Evolutionary conservation across 2,113 vertebrate genomes (phyloP).

Genomic region (Callionymus lyra): DNA sequence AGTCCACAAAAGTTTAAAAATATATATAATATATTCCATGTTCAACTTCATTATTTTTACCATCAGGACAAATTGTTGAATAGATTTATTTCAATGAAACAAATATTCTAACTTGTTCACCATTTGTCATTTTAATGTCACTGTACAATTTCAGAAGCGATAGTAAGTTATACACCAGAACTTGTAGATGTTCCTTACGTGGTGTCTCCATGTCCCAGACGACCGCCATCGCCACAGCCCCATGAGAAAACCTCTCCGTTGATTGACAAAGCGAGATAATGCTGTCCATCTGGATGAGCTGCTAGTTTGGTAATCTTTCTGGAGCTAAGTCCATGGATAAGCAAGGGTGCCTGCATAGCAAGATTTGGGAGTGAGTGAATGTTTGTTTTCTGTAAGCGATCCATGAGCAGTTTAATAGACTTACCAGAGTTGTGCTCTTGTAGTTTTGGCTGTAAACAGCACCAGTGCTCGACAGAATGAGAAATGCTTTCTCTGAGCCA

Average conservation of each 20-base stretch:
- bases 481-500: slow-evolving; percentile 92
- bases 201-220: slow-evolving; percentile 92
- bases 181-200: slow-evolving; percentile 70
- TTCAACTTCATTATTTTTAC: too few species aligned
- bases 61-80: too few species aligned
- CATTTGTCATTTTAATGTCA: too few species aligned
- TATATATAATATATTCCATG: too few species aligned
- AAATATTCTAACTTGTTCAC: too few species aligned
- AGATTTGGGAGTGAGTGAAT: neutral
- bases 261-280: slow-evolving; percentile 85
- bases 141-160: too few species aligned
- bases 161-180: too few species aligned
- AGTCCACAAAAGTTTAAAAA: too few species aligned
- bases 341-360: slow-evolving; percentile 76
- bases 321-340: slow-evolving; percentile 83
- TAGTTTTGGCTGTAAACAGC: slow-evolving; percentile 90
- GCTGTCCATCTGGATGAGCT: slow-evolving; percentile 94
- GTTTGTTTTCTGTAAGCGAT: neutral
- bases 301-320: slow-evolving; percentile 90
- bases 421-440: slow-evolving; percentile 88
- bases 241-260: slow-evolving; percentile 96
- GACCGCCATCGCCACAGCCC: slow-evolving; percentile 94
- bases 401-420: slow-evolving; percentile 5
- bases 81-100: too few species aligned
- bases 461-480: slow-evolving; percentile 84